phyloP scores from a whole-genome alignment of 2,797 vertebrate genomes.

The Intellagama lesueurii region DNA sequence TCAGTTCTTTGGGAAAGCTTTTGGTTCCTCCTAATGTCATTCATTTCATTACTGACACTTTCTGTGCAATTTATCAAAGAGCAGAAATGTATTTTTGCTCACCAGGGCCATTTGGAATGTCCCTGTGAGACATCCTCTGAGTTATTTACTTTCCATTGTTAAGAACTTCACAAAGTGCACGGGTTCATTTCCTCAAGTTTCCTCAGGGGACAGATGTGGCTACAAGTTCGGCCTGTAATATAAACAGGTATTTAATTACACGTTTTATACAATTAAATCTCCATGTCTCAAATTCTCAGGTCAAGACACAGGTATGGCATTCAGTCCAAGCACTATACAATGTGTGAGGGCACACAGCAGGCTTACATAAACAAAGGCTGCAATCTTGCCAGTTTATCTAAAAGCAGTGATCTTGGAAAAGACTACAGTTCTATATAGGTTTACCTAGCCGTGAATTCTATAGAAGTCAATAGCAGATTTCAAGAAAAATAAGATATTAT shows the following conservation, averaged over 20 bases:
- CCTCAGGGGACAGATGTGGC: constrained; percentile 9
- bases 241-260: constrained; percentile 21
- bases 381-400: neutral
- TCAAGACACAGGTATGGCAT: neutral
- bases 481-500: neutral
- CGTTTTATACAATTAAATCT: neutral
- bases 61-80: neutral
- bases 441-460: neutral
- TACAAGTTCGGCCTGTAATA: neutral
- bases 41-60: neutral
- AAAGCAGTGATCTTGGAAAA: neutral
- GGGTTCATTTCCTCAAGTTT: constrained; percentile 25
- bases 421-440: neutral
- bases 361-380: constrained; percentile 1
- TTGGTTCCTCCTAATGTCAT: rapidly evolving
- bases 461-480: neutral
- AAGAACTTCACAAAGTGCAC: constrained; percentile 40
- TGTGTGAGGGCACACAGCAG: neutral
- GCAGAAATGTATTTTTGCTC: neutral
- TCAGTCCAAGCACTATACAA: neutral
- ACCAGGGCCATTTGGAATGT: rapidly evolving
- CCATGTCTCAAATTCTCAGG: neutral
- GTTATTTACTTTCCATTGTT: constrained; percentile 51
- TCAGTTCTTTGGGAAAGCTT: constrained; percentile 10
- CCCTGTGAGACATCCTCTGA: neutral